These are phyloP conservation scores for Campaea margaritaria DNA, from an alignment of 2,888 invertebrate genomes.

Conservation along the genomic window DNA sequence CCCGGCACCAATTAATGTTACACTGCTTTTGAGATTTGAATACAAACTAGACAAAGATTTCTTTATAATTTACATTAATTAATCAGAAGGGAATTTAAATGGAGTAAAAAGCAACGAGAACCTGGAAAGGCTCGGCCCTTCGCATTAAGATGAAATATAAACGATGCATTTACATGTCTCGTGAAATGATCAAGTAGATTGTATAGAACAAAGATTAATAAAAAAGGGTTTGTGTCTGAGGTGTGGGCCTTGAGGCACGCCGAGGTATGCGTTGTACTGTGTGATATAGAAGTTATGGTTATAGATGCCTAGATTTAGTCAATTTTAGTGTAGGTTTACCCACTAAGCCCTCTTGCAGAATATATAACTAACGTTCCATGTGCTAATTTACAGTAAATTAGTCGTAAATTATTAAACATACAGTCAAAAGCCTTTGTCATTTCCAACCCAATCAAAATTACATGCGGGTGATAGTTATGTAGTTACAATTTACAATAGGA, in stretches of 20 bases:
- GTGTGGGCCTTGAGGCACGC: slow-evolving; percentile 28
- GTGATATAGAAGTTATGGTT: neutral
- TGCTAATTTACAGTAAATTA: no score
- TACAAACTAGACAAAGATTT: slow-evolving; percentile 57
- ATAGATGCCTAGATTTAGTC: neutral
- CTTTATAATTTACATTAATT: slow-evolving; percentile 47
- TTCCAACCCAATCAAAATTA: neutral
- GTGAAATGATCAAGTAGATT: slow-evolving; percentile 14
- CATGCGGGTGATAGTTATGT: no score
- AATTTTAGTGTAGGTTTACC: no score
- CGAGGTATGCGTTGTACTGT: slow-evolving; percentile 3
- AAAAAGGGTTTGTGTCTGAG: slow-evolving; percentile 15
- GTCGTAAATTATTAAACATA: no score
- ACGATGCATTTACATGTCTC: slow-evolving; percentile 21
- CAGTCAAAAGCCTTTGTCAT: neutral
- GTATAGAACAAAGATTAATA: slow-evolving; percentile 18
- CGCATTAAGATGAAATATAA: slow-evolving; percentile 17
- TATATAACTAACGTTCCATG: no score
- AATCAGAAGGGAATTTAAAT: slow-evolving; percentile 43
- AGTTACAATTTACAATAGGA: neutral
- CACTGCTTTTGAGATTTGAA: slow-evolving; percentile 61
- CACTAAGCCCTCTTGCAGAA: no score
- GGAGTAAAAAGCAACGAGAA: slow-evolving; percentile 26
- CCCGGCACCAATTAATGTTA: slow-evolving; percentile 72
- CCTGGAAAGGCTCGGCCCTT: slow-evolving; percentile 14